Evolutionary conservation across 2,797 vertebrate genomes (phyloP).

Genomic region (Xiphorhynchus erythropygius): DNA sequence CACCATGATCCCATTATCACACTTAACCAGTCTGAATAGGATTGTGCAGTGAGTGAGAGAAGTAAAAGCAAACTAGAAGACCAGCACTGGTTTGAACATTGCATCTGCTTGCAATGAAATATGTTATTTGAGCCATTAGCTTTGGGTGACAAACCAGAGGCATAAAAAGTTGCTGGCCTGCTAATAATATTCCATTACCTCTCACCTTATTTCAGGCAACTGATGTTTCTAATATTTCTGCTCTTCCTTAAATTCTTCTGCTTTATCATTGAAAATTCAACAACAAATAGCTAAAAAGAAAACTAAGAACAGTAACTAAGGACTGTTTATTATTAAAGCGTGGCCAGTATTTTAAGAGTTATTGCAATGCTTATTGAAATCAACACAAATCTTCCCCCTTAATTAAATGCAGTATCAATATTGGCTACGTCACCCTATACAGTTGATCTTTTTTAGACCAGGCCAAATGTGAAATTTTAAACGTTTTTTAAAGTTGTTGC

Average conservation of each 20-base stretch:
- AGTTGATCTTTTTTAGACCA: neutral
- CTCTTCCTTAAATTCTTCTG: neutral
- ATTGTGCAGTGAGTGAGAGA: neutral
- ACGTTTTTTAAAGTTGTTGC: neutral
- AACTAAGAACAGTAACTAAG: neutral
- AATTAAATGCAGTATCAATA: neutral
- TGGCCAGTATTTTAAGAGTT: neutral
- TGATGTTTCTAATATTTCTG: neutral
- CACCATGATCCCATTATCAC: accelerated
- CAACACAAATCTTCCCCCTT: neutral
- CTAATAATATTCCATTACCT: neutral
- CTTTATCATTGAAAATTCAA: neutral
- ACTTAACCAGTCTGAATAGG: neutral
- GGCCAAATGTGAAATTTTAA: neutral
- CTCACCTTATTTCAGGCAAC: neutral
- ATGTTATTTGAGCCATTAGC: neutral
- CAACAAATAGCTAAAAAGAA: neutral
- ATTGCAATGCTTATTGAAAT: neutral
- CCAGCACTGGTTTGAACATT: neutral
- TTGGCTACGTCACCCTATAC: neutral
- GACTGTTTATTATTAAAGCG: neutral
- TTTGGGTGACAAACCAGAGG: neutral
- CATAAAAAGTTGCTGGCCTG: neutral
- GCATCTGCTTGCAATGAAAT: neutral
- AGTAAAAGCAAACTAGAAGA: accelerated